These are phyloP conservation scores for Mustela lutreola DNA, from an alignment of 2,113 vertebrate genomes.

Conservation along the genomic window DNA sequence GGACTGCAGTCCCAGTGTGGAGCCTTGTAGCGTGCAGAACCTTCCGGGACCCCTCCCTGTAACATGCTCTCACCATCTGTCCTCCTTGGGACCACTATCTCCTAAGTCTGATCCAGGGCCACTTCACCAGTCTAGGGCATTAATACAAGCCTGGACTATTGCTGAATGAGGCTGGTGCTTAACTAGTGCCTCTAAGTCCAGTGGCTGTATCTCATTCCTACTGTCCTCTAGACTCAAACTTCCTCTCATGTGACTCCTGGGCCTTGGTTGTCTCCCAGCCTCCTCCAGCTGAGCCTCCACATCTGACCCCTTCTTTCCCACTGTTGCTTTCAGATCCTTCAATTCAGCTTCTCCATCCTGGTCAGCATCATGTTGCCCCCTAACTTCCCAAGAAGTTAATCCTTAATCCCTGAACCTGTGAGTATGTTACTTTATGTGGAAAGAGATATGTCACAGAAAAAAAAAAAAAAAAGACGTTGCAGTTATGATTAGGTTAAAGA, in stretches of 20 bases:
- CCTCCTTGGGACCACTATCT: neutral
- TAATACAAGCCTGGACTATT: neutral
- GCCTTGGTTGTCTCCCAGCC: no score
- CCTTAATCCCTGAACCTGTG: neutral
- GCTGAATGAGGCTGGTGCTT: neutral
- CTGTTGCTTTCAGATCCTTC: no score
- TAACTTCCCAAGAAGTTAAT: neutral
- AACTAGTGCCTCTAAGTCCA: no score
- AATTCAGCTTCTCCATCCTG: no score
- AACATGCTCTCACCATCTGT: neutral
- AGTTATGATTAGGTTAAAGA: neutral
- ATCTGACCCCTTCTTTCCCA: no score
- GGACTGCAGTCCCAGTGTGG: neutral
- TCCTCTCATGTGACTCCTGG: no score
- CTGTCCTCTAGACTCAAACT: no score
- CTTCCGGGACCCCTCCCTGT: neutral
- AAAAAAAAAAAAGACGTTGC: neutral
- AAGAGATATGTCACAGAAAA: no score
- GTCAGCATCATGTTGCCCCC: no score
- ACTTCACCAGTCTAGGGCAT: neutral
- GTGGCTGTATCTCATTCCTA: no score
- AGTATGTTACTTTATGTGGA: neutral
- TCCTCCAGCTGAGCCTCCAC: no score
- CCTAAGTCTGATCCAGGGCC: neutral
- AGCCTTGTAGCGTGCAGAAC: neutral